These are phyloP conservation scores for Allygus modestus DNA, from an alignment of 2,888 invertebrate genomes.

Conservation along the genomic window DNA sequence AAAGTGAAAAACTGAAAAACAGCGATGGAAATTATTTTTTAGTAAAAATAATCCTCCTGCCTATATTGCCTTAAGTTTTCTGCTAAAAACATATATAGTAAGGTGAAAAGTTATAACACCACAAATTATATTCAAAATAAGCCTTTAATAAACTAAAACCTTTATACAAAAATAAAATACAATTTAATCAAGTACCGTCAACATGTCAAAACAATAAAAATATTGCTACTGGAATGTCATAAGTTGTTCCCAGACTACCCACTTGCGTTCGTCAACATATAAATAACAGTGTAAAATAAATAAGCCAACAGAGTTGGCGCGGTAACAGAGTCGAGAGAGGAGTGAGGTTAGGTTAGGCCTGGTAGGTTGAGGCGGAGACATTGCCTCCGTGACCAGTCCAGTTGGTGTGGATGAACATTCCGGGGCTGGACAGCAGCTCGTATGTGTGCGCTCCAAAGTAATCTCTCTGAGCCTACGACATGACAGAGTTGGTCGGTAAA, in stretches of 20 bases:
- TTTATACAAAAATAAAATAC: conserved; percentile 45
- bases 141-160: conserved; percentile 38
- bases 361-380: conserved; percentile 95
- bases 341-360: conserved; percentile 77
- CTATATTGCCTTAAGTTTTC: no score
- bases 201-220: not conserved
- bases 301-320: conserved; percentile 2
- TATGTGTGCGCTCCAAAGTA: conserved; percentile 99
- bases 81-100: no score
- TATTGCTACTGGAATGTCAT: conserved; percentile 26
- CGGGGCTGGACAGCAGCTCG: conserved; percentile 91
- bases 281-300: not conserved
- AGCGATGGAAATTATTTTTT: no score
- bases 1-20: no score
- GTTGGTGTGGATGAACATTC: conserved; percentile 96
- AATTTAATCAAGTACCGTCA: not conserved
- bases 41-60: no score
- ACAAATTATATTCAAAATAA: conserved; percentile 14
- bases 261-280: not conserved
- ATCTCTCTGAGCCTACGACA: conserved; percentile 91
- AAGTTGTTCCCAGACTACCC: conserved; percentile 23
- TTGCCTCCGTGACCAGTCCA: conserved; percentile 99
- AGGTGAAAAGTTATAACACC: no score
- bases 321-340: not conserved
- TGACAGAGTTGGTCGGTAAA: conserved; percentile 7